These are phyloP conservation scores for Neodontobutis hainanensis DNA, from an alignment of 2,113 vertebrate species.

Conservation along the genomic window DNA sequence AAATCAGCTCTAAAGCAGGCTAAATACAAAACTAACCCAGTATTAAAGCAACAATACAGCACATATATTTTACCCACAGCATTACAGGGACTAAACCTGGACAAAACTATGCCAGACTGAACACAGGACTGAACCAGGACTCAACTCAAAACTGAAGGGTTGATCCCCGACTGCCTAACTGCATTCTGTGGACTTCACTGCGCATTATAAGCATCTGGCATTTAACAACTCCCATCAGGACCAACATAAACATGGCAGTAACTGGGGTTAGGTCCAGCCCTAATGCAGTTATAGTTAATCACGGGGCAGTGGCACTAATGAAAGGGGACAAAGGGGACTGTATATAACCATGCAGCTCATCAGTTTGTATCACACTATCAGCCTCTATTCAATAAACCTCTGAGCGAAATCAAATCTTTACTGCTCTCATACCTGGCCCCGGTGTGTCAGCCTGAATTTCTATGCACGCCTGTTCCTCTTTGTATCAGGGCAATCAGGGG, in stretches of 20 bases:
- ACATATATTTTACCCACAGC: too few relatives aligned
- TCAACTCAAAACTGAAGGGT: too few relatives aligned
- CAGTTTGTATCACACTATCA: background rate
- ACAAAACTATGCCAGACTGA: too few relatives aligned
- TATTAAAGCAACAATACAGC: too few relatives aligned
- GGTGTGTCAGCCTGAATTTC: background rate
- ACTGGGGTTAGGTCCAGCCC: background rate
- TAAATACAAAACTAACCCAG: too few relatives aligned
- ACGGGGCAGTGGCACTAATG: background rate
- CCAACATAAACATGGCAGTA: background rate
- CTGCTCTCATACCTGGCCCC: conserved; percentile 21
- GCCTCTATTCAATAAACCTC: conserved; percentile 17
- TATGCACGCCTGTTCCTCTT: background rate
- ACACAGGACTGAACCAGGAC: too few relatives aligned
- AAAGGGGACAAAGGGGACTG: too few relatives aligned
- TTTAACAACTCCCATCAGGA: background rate
- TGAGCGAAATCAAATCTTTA: conserved; percentile 20
- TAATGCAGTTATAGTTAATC: background rate
- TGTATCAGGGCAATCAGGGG: conserved; percentile 31
- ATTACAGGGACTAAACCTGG: too few relatives aligned
- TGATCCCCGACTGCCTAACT: background rate
- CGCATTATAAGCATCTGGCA: background rate
- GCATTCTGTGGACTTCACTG: background rate
- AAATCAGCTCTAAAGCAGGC: too few relatives aligned
- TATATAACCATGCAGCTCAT: background rate